Evolutionary conservation across 1,140 invertebrate genomes (phyloP).

Genomic region (Pomacea maculata): DNA sequence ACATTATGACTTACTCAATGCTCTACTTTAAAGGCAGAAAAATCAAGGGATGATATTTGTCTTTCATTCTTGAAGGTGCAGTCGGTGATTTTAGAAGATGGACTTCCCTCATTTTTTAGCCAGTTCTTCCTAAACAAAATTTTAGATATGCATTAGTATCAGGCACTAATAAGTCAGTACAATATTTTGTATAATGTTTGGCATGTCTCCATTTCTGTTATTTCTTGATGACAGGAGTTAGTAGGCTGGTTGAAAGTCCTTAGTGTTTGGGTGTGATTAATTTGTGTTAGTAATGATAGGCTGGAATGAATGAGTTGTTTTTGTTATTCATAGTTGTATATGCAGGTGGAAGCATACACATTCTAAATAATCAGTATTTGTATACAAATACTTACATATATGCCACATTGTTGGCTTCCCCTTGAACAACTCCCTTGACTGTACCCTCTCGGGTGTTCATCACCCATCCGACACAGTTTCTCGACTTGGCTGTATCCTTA

Average conservation of each 20-base stretch:
- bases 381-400: conserved; percentile 72
- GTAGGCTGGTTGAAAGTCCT: neutral
- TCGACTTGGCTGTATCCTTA: conserved; percentile 72
- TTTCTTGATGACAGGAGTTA: neutral
- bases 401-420: conserved; percentile 71
- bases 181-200: neutral
- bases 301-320: no score
- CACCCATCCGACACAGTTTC: conserved; percentile 78
- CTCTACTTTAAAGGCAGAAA: neutral
- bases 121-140: conserved; percentile 72
- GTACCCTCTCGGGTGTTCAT: conserved; percentile 77
- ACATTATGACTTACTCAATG: neutral
- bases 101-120: conserved; percentile 75
- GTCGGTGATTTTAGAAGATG: conserved; percentile 74
- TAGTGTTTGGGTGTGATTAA: neutral
- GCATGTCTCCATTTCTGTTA: neutral
- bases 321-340: neutral
- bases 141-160: neutral
- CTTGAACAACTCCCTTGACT: conserved; percentile 77
- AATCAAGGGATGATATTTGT: conserved; percentile 7
- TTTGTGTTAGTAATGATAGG: neutral
- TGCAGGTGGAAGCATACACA: no score
- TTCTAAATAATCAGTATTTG: no score
- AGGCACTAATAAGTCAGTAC: neutral
- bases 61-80: conserved; percentile 71